Evolutionary conservation across 2,113 vertebrate species (phyloP), one percentile per base, ranked within the genome.

Genomic region (Riparia riparia): DNA sequence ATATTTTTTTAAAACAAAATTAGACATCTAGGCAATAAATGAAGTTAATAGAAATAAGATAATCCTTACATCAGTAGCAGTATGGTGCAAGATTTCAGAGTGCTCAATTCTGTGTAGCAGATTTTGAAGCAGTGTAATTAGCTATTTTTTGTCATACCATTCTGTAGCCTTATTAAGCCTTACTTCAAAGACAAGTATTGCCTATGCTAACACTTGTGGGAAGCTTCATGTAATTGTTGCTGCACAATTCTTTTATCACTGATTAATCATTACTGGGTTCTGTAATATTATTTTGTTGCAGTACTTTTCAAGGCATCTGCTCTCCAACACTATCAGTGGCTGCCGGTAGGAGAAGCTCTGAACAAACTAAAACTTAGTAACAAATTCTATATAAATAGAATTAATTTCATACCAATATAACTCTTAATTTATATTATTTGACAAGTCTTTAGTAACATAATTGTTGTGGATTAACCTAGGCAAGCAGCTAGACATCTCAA

Each of bases 81-180:
- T 51, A 53, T 42, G 77, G 26, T 51, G 11, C 9, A 86, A 12
- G 3, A 29, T 93, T 84, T 71, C 63, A 76, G 42, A 47, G 44
- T 1, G 0, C 71, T 56, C 68, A 71, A 1, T 56, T 58, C 21
- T 7, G 13, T 14, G 9, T 26, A 50, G 45, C 0, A 0, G 72
- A 84, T 70, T 90, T 29, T 29, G 26, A 90, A 56, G 16, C 45
- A 60, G 7, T 45, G 10, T 56, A 65, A 87, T 31, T 53, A 72
- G 21, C 22, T 58, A 9, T 37, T 61, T 87, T 69, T 54, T 66
- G 6, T 32, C 41, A 51, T 37, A 56, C 28, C 14, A 14, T 79
- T 51, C 57, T 6, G 5, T 21, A 92, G 25, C 37, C 17, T 77
- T 56, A 37, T 21, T 60, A 74, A 80, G 31, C 10, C 22, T 57